Evolutionary conservation across 2,797 vertebrate species (phyloP), one percentile per base, ranked within the genome.

Genomic region (Typhlichthys subterraneus): DNA sequence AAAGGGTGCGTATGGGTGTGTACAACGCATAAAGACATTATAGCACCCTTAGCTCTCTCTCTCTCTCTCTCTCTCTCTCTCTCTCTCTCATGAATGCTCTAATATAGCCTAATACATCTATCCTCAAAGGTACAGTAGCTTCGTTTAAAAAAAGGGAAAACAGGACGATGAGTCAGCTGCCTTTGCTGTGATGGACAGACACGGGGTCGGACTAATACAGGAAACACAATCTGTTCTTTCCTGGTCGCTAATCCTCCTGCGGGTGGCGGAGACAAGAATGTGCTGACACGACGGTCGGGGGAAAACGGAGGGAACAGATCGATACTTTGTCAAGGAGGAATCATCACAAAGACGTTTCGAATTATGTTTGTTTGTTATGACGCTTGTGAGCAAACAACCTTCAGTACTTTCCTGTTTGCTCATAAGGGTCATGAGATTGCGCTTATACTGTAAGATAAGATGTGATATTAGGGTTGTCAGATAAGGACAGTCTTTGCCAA

Each of bases 1-100:
- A 51, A 58, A 31, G 75, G 72, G 70, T 65, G 60, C 71, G 67
- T 73, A 61, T 77, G 73, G 79, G 79, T 77, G 72, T 79, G 77
- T 64, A 77, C 53, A 55, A 1, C 12, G 29, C 62, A 58, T 38
- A 15, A 42, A 42, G 5, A n/a, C 38, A 10, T 4, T 42, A n/a
- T 72, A 53, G 63, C 54, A 58, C 73, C 63, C 45, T 49, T 49
- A 77, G 33, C 46, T 48, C 47, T n/a, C 12, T 6, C 12, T 2
- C 47, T 38, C 47, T n/a, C 47, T 48, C n/a, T 48, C 12, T 48
- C 46, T 48, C n/a, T 48, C 14, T 62, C 53, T 61, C 45, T 45
- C 61, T 3, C n/a, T 52, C 53, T 56, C 19, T 67, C 45, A 1
- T 17, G 7, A 61, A 57, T 59, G 5, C 33, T 29, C 11, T 63